Base-by-base conservation (phyloP, 2,888 invertebrate species). In the Meteorus colon region DNA sequence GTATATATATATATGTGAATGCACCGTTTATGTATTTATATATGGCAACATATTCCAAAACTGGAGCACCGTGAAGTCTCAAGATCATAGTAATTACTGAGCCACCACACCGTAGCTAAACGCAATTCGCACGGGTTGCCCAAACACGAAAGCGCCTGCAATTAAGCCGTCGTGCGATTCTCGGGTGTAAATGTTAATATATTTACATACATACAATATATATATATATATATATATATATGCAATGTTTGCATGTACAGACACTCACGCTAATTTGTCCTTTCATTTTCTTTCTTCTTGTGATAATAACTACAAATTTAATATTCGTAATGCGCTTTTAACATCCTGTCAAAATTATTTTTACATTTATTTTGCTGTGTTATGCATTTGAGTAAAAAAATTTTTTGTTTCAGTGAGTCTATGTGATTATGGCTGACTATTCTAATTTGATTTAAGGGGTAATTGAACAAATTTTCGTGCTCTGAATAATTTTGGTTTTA, bases 71-170 rank as follows among this genome's bases (percentile, higher is more conserved):
- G 81, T 83, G 82, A 84, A 83, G 81, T 73, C 79, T 80, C 77
- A 75, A 81, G 83, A 86, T 86, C 83, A 86, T 84, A 86, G 86
- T 86, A 86, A 86, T 86, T 86, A 86, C 81, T 81, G 79, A 80
- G 81, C 76, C 16, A 48, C 68, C 45, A 60, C 81, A 80, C 78
- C 84, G 82, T 81, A 82, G 55, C 55, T 82, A 83, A 84, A 86
- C 80, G 84, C 79, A 81, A 86, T 86, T 85, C 82, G 79, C 82
- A 79, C 81, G 81, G 63, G 4, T 63, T n/a, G 63, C 31, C 77
- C 81, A 62, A 60, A 19, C 34, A 16, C 34, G 16, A 45, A 55
- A 19, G 68, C 71, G 59, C 66, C 68, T 81, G 80, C 80, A 81
- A 82, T 86, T 84, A 86, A 86, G 86, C 82, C 82, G 86, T 86